Evolutionary conservation across 2,888 invertebrate species (phyloP).

Genomic region (Melanostoma mellinum): DNA sequence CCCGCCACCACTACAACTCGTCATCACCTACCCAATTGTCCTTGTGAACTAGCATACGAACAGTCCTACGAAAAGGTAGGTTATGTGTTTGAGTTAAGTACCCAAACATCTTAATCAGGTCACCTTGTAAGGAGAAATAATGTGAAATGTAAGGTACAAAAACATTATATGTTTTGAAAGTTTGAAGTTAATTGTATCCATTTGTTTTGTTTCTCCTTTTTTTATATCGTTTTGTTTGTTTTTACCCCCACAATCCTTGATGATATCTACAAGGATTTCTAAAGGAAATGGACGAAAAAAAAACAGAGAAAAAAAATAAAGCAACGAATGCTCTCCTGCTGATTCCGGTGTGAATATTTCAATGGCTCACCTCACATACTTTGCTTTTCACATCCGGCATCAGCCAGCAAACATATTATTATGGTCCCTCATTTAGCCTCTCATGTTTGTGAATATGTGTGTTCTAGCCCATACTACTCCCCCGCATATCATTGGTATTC

Average conservation of each 20-base stretch:
- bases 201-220: slow-evolving; percentile 31
- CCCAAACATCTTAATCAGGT: slow-evolving; percentile 60
- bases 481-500: slow-evolving; percentile 61
- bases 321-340: slow-evolving; percentile 37
- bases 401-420: slow-evolving; percentile 53
- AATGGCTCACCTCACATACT: slow-evolving; percentile 60
- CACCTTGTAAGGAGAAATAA: slow-evolving; percentile 36
- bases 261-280: slow-evolving; percentile 40
- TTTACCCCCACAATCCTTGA: slow-evolving; percentile 41
- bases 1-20: slow-evolving; percentile 68
- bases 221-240: slow-evolving; percentile 30
- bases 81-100: slow-evolving; percentile 33
- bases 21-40: slow-evolving; percentile 71
- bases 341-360: slow-evolving; percentile 68
- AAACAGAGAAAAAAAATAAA: slow-evolving; percentile 12
- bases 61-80: slow-evolving; percentile 71
- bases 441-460: slow-evolving; percentile 3
- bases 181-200: slow-evolving; percentile 65
- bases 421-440: slow-evolving; percentile 50
- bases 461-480: slow-evolving; percentile 10
- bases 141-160: slow-evolving; percentile 10
- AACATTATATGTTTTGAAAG: slow-evolving; percentile 33
- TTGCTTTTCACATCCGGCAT: slow-evolving; percentile 38
- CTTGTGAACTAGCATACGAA: slow-evolving; percentile 69
- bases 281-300: slow-evolving; percentile 2